These are phyloP conservation scores for Drosophila mauritiana DNA, from an alignment of 1,140 invertebrate genomes.

Conservation along the genomic window DNA sequence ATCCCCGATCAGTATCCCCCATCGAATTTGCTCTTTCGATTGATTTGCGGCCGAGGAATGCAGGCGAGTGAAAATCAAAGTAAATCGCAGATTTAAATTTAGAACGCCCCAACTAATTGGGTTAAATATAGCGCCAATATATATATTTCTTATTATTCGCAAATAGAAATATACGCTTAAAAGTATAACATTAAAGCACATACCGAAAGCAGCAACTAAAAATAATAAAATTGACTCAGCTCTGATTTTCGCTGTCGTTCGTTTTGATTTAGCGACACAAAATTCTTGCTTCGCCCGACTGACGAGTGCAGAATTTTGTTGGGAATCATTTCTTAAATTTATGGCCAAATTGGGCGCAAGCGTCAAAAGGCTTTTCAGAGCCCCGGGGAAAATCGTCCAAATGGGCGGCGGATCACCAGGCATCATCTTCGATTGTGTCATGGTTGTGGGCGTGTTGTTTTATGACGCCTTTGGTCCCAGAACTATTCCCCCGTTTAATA, in stretches of 20 bases:
- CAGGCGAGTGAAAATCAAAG: conserved; percentile 35
- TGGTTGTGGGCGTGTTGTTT: conserved; percentile 34
- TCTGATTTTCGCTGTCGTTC: conserved; percentile 54
- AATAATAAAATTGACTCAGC: conserved; percentile 79
- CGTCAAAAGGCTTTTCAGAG: conserved; percentile 44
- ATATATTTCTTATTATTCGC: conserved; percentile 36
- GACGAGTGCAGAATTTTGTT: conserved; percentile 44
- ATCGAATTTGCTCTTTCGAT: conserved; percentile 8
- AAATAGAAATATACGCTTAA: conserved; percentile 51
- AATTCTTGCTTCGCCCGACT: conserved; percentile 23
- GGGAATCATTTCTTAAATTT: conserved; percentile 74
- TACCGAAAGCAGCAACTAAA: conserved; percentile 55
- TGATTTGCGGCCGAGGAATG: conserved; percentile 30
- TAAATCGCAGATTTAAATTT: conserved; percentile 67
- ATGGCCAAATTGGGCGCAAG: conserved; percentile 80
- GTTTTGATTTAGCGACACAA: conserved; percentile 62
- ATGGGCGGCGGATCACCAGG: conserved; percentile 32
- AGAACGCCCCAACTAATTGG: conserved; percentile 52
- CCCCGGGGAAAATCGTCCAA: conserved; percentile 12
- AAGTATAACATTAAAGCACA: conserved; percentile 34
- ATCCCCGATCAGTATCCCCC: conserved; percentile 31
- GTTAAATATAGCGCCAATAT: conserved; percentile 64
- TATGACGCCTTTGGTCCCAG: conserved; percentile 37
- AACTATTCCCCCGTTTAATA: conserved; percentile 19
- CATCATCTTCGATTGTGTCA: conserved; percentile 40